Percentiles rank a stretch among this genome's conserved stretches.
phyloP scores from a whole-genome alignment of 2,113 vertebrate species.

The Potamarius usumacintae region DNA sequence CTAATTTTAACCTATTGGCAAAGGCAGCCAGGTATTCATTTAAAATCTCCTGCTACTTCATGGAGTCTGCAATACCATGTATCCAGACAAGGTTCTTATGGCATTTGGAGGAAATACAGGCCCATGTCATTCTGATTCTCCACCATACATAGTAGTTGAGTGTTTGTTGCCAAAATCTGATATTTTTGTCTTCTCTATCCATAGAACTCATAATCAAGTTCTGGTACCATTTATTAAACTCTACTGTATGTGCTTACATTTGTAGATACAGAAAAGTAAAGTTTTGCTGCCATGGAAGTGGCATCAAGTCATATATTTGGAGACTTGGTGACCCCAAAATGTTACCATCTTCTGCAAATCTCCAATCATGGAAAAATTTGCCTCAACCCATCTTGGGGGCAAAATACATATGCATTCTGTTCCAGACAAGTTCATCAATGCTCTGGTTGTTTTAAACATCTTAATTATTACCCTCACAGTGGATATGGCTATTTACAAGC shows the following conservation, averaged over 20 bases:
- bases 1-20: neutral
- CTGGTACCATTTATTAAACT: neutral
- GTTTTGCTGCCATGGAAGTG: neutral
- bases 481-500: neutral
- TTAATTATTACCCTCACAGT: neutral
- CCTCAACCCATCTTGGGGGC: neutral
- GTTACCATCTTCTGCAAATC: neutral
- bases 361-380: neutral
- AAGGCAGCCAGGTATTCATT: neutral
- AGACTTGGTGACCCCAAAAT: neutral
- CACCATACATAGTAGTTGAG: neutral
- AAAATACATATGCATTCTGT: neutral
- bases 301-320: neutral
- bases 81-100: neutral
- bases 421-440: neutral
- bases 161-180: neutral
- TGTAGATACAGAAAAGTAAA: neutral
- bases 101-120: neutral
- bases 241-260: neutral
- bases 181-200: neutral
- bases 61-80: neutral
- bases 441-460: neutral
- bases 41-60: neutral
- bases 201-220: neutral
- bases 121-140: neutral